Conservation (phyloP, 1,140 invertebrate species). For the Ceratina calcarata region DNA sequence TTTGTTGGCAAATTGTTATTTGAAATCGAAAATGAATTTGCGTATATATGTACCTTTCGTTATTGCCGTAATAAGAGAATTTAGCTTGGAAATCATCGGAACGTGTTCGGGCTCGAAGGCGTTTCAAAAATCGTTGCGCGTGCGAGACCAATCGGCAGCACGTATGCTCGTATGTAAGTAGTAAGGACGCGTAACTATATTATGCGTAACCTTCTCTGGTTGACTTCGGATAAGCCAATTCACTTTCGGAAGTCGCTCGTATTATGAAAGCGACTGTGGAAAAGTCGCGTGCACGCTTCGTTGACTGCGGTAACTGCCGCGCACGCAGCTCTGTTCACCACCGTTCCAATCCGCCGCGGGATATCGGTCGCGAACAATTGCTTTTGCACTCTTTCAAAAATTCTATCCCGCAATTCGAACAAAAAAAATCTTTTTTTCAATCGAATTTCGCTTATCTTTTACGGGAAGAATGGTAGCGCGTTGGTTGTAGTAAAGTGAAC, state of each 20-base stretch:
- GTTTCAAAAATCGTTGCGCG: slow-evolving; percentile 1
- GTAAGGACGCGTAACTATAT: slow-evolving; percentile 23
- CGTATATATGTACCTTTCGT: too few relatives aligned
- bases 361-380: slow-evolving; percentile 54
- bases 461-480: too few relatives aligned
- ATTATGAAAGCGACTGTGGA: slow-evolving; percentile 65
- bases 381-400: slow-evolving; percentile 32
- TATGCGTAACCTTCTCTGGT: slow-evolving; percentile 55
- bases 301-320: slow-evolving; percentile 54
- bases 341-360: slow-evolving; percentile 59
- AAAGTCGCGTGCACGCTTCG: slow-evolving; percentile 64
- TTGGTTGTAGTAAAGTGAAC: too few relatives aligned
- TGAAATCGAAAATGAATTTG: too few relatives aligned
- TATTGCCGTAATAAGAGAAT: not conserved
- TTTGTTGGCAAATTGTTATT: not conserved
- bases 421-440: not conserved
- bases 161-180: not conserved
- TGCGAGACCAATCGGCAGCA: slow-evolving; percentile 13
- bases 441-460: too few relatives aligned
- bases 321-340: slow-evolving; percentile 9
- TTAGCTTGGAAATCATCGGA: not conserved
- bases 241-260: slow-evolving; percentile 64
- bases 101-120: slow-evolving; percentile 1
- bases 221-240: slow-evolving; percentile 59
- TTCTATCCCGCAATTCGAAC: not conserved